These are phyloP conservation scores for Nematolebias whitei DNA, from an alignment of 2,113 vertebrate species.

Conservation along the genomic window DNA sequence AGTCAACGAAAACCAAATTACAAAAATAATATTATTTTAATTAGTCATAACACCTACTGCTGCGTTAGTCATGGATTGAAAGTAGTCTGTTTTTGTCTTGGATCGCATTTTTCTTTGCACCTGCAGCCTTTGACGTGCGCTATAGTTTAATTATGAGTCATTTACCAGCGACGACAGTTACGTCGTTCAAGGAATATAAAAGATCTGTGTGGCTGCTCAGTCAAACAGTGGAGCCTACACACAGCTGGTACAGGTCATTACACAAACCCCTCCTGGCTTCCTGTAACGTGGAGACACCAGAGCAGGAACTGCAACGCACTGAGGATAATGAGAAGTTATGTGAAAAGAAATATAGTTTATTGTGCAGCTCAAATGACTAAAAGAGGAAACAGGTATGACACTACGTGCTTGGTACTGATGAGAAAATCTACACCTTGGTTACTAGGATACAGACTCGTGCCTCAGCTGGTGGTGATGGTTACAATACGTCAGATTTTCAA, in stretches of 20 bases:
- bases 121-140: background rate
- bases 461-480: background rate
- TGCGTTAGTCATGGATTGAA: background rate
- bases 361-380: background rate
- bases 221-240: too few species aligned
- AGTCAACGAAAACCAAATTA: background rate
- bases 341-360: background rate
- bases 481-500: background rate
- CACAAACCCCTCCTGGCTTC: background rate
- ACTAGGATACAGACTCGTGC: background rate
- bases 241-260: background rate
- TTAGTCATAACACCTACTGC: background rate
- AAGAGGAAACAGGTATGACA: background rate
- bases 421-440: constrained; percentile 2
- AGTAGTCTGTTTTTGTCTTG: background rate
- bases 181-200: background rate
- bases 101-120: background rate
- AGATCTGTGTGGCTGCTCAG: background rate
- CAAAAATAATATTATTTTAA: background rate
- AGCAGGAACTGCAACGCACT: too few species aligned
- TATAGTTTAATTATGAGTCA: background rate
- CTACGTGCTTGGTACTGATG: background rate
- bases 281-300: background rate
- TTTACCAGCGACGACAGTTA: background rate
- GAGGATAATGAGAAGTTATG: background rate